Conservation (phyloP, 2,113 vertebrate species). For the Spea bombifrons region DNA sequence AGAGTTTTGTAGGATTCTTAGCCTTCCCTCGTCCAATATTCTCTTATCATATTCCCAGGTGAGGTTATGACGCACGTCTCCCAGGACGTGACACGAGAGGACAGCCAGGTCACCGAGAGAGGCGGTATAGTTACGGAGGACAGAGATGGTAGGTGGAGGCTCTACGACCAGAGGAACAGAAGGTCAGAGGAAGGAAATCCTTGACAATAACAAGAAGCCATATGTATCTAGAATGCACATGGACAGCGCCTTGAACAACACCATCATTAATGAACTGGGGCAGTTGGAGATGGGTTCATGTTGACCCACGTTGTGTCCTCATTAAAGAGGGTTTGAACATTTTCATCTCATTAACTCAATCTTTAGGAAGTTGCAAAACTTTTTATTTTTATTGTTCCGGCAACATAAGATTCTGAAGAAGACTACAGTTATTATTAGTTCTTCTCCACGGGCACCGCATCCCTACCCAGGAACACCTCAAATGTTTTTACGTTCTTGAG, state of each 20-base stretch:
- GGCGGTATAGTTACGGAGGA: constrained; percentile 72
- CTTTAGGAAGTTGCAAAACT: too few relatives aligned
- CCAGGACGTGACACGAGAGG: constrained; percentile 74
- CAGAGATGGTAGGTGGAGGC: constrained; percentile 70
- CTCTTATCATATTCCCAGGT: constrained; percentile 75
- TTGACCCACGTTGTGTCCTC: too few relatives aligned
- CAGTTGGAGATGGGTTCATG: not conserved
- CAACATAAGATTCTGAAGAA: too few relatives aligned
- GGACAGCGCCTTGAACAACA: not conserved
- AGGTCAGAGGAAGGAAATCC: not conserved
- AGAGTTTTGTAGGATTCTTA: constrained; percentile 64
- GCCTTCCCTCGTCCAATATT: constrained; percentile 53
- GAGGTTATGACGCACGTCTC: constrained; percentile 76
- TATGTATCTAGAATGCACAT: not conserved
- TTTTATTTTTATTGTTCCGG: too few relatives aligned
- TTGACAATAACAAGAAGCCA: not conserved
- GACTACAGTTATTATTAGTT: too few relatives aligned
- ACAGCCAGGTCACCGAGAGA: constrained; percentile 67
- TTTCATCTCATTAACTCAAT: too few relatives aligned
- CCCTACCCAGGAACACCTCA: too few relatives aligned
- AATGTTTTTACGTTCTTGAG: too few relatives aligned
- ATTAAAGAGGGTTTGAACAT: too few relatives aligned
- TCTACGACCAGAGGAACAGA: constrained; percentile 59
- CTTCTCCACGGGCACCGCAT: too few relatives aligned
- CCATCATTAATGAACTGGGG: not conserved